Evolutionary conservation across 2,888 invertebrate species (phyloP), one percentile per base, ranked within the genome.

Genomic region (Keiferia lycopersicella): DNA sequence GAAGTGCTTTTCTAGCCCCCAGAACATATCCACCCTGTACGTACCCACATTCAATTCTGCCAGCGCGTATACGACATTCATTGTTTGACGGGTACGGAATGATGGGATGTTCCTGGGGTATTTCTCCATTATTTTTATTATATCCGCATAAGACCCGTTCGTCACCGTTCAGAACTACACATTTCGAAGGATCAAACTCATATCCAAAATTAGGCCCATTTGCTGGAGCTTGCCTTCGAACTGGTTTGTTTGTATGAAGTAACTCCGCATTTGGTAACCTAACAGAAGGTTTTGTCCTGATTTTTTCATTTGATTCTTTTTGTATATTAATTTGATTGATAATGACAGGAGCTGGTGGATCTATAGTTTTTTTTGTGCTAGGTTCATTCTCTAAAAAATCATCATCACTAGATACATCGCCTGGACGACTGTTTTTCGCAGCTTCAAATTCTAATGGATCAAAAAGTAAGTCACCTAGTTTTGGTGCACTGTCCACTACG

Each of bases 1-100:
- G 26, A 56, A 56, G n/a, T 30, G 34, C 56, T 30, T 59, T 59
- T 41, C 45, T 45, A 16, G 20, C 20, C 14, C 11, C 41, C 26
- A 10, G 16, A 14, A 41, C 14, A 59, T 59, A 59, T 38, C 45
- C 62, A 18, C 34, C 53, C 38, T 62, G 66, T 2, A 71, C 58
- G 69, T 89, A 89, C 3, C 88, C 88, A 73, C 89, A 89, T 77
- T 89, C 88, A 53, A 89, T 69, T 71, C 89, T 83, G n/a, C 82
- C 79, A 11, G 77, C 79, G 11, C 81, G 79, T 38, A 76, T 59
- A 22, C 72, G 72, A 67, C 89, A 89, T 0, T 81, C 84, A 62
- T 83, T 79, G 4, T 79, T 81, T 2, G 83, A 45, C 53, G 84
- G 2, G 38, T 39, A 48, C 50, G 84, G 2, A 20, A 22, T 7